Conservation (phyloP, 23 tunicate species). For the Trididemnum clinides region DNA sequence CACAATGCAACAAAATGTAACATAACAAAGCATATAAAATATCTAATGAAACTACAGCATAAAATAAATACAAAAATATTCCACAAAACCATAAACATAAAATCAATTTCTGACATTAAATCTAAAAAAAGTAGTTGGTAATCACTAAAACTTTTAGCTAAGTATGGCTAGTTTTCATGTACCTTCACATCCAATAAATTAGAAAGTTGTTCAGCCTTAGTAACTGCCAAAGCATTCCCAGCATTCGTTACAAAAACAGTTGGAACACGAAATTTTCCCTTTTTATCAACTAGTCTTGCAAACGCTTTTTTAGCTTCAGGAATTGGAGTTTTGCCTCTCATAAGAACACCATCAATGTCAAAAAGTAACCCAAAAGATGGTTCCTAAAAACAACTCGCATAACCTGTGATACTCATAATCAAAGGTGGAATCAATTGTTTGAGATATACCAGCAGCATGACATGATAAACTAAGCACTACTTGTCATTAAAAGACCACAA, state of each 20-base stretch:
- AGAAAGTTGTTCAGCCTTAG: slow-evolving; percentile 70
- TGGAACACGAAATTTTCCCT: slow-evolving; percentile 75
- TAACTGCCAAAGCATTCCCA: slow-evolving; percentile 55
- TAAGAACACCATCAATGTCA: slow-evolving; percentile 75
- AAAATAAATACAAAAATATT: neutral
- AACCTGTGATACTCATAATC: too few species aligned
- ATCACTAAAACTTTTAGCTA: neutral
- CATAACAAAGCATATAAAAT: too few species aligned
- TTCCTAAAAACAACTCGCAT: slow-evolving; percentile 38
- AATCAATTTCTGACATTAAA: neutral
- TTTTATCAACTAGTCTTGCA: neutral
- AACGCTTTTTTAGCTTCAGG: slow-evolving; percentile 67
- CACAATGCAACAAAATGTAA: neutral
- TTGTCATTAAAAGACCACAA: too few species aligned
- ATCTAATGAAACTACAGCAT: too few species aligned
- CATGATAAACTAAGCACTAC: too few species aligned
- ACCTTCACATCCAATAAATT: slow-evolving; percentile 51
- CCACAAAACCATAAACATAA: neutral
- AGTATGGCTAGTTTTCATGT: neutral
- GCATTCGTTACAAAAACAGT: slow-evolving; percentile 83
- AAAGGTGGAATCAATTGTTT: too few species aligned
- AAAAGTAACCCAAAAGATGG: slow-evolving; percentile 64
- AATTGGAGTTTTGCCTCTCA: slow-evolving; percentile 69
- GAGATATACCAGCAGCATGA: too few species aligned
- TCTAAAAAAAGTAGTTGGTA: neutral